Percentiles rank a stretch among this genome's conserved stretches.
These are phyloP conservation scores for Natator depressus DNA, from an alignment of 2,113 vertebrate genomes.

Conservation along the genomic window DNA sequence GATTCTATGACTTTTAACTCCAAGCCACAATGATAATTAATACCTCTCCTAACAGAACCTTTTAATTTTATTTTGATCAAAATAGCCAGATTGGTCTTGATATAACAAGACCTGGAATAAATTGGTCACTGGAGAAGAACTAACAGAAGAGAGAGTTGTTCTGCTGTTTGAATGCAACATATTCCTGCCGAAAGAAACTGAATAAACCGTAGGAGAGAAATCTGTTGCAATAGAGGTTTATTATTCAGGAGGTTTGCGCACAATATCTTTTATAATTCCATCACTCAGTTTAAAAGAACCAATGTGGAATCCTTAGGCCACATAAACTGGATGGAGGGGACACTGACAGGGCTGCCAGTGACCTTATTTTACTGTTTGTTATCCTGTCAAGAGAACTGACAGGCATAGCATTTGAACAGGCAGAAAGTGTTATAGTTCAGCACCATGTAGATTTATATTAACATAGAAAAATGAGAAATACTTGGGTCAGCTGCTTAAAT, in stretches of 20 bases:
- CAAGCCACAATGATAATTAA: constrained; percentile 44
- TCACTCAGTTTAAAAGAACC: constrained; percentile 61
- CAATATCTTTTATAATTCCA: constrained; percentile 67
- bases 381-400: constrained; percentile 70
- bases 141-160: neutral
- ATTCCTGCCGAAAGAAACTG: constrained; percentile 55
- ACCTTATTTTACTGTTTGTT: constrained; percentile 70
- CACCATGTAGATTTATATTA: constrained; percentile 57
- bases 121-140: constrained; percentile 49
- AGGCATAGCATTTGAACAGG: constrained; percentile 68
- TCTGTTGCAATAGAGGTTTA: constrained; percentile 40
- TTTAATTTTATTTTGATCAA: constrained; percentile 55
- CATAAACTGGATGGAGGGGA: constrained; percentile 51
- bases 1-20: neutral
- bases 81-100: constrained; percentile 34
- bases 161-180: constrained; percentile 34
- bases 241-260: constrained; percentile 56
- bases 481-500: constrained; percentile 56
- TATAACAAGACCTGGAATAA: constrained; percentile 39
- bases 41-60: constrained; percentile 28
- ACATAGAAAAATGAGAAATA: constrained; percentile 57
- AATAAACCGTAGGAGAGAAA: constrained; percentile 21
- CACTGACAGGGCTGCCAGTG: constrained; percentile 57
- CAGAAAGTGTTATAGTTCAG: constrained; percentile 69
- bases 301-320: constrained; percentile 45